Base-by-base conservation (phyloP, 2,113 vertebrate genomes). In the Misgurnus anguillicaudatus region DNA sequence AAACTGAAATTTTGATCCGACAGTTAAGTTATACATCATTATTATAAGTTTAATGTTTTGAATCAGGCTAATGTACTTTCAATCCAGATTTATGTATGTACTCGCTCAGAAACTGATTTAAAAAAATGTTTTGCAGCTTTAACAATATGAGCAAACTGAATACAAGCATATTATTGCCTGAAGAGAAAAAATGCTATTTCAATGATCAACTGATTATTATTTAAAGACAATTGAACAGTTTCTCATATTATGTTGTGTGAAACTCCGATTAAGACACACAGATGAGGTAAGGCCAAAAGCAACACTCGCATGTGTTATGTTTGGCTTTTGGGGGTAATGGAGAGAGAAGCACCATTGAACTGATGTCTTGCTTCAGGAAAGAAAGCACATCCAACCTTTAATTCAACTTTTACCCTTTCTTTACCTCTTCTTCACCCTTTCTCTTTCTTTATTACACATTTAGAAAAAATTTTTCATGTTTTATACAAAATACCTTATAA, bases 291-390 rank as follows among this genome's bases (percentile, higher is more conserved):
- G 24, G 68, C 68, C 68, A 82, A 67, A 51, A 64, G 75, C 70
- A 61, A 67, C 71, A 79, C 48, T 45, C 17, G 36, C 16, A 17
- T 47, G 11, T 75, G 70, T 80, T 80, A 21, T 66, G 53, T 61
- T 79, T 70, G 74, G 48, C 68, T 57, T 16, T 39, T 8, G 21
- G 24, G 8, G 11, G 31, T 60, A 39, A 68, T 55, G 57, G n/a
- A 24, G 21, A 78, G 80, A 69, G 24, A 31, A 16, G 63, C 19
- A 21, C 61, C 79, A 71, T 16, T 4, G 13, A 48, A 58, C 36
- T 45, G 42, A 51, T 48, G 77, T 51, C 21, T 55, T 62, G 73
- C 39, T 36, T 67, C 16, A 38, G 31, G 42, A 24, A 63, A 77
- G 45, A 67, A 80, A 77, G 64, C 77, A 79, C 19, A 55, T 55